Evolutionary conservation across 1,140 invertebrate genomes (phyloP).

Genomic region (Maniola jurtina): DNA sequence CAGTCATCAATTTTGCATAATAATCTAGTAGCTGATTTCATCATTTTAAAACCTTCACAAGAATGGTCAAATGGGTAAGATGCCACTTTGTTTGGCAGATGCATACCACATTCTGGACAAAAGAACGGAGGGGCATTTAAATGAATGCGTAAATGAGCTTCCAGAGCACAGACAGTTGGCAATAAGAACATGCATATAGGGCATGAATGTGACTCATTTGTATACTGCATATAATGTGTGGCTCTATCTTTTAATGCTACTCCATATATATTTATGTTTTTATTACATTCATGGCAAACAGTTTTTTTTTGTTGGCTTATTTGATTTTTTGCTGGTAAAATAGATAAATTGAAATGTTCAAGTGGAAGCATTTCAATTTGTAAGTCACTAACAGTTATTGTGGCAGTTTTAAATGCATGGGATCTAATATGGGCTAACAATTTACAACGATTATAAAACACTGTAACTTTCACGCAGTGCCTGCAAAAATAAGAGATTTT

Average conservation of each 20-base stretch:
- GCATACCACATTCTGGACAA: slow-evolving; percentile 78
- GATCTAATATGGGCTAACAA: slow-evolving; percentile 68
- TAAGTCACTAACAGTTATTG: slow-evolving; percentile 66
- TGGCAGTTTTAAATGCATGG: slow-evolving; percentile 67
- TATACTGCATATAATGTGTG: slow-evolving; percentile 56
- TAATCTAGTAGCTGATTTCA: slow-evolving; percentile 65
- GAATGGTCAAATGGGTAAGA: slow-evolving; percentile 68
- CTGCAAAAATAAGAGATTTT: slow-evolving; percentile 64
- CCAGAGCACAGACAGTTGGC: slow-evolving; percentile 68
- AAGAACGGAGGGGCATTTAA: slow-evolving; percentile 64
- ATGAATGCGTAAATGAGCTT: slow-evolving; percentile 75
- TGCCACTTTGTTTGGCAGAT: slow-evolving; percentile 49
- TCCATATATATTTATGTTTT: slow-evolving; percentile 36
- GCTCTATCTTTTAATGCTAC: slow-evolving; percentile 49
- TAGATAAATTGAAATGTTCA: slow-evolving; percentile 22
- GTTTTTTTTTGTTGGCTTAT: slow-evolving; percentile 14
- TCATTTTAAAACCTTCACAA: slow-evolving; percentile 76
- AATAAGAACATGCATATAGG: slow-evolving; percentile 72
- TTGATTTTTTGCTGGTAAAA: slow-evolving; percentile 17
- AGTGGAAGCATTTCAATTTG: slow-evolving; percentile 61
- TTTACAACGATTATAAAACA: slow-evolving; percentile 69
- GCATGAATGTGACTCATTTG: slow-evolving; percentile 47
- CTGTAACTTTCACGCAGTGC: slow-evolving; percentile 48
- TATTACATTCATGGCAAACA: slow-evolving; percentile 55
- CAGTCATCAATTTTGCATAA: slow-evolving; percentile 68